Conservation (phyloP, 2,888 invertebrate species). For the Esperia sulphurella region DNA sequence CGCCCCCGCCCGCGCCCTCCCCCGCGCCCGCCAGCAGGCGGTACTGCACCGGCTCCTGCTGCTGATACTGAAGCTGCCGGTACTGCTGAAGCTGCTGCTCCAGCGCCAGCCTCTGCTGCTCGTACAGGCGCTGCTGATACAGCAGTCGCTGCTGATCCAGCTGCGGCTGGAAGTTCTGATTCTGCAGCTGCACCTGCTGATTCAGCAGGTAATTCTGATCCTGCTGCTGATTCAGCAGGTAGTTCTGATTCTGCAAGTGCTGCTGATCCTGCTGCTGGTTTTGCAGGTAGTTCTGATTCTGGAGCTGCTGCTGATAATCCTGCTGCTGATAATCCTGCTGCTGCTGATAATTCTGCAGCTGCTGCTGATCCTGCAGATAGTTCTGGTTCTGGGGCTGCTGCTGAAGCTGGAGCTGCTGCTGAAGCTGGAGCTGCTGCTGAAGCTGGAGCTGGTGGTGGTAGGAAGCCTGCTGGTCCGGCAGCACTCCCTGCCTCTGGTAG, state of each 20-base stretch:
- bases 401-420: slow-evolving; percentile 16
- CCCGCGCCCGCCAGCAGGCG: slow-evolving; percentile 24
- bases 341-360: slow-evolving; percentile 14
- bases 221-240: slow-evolving; percentile 12
- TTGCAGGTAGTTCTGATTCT: slow-evolving; percentile 11
- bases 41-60: slow-evolving; percentile 39
- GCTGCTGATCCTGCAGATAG: background rate
- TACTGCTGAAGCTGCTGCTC: slow-evolving; percentile 24
- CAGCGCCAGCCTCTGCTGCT: slow-evolving; percentile 29
- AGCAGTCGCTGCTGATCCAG: slow-evolving; percentile 26
- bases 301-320: slow-evolving; percentile 11
- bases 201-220: slow-evolving; percentile 34
- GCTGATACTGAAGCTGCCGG: slow-evolving; percentile 28
- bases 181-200: slow-evolving; percentile 13
- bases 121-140: slow-evolving; percentile 26
- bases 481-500: slow-evolving; percentile 19
- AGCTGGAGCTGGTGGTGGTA: slow-evolving; percentile 12
- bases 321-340: slow-evolving; percentile 17
- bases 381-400: background rate
- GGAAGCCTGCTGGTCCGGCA: slow-evolving; percentile 3
- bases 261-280: slow-evolving; percentile 22
- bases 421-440: slow-evolving; percentile 13
- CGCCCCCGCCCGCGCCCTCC: slow-evolving; percentile 18
- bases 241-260: slow-evolving; percentile 28
- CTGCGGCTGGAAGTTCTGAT: slow-evolving; percentile 17